These are phyloP conservation scores for Lasioglossum vierecki DNA, from an alignment of 2,888 invertebrate genomes.

Conservation along the genomic window DNA sequence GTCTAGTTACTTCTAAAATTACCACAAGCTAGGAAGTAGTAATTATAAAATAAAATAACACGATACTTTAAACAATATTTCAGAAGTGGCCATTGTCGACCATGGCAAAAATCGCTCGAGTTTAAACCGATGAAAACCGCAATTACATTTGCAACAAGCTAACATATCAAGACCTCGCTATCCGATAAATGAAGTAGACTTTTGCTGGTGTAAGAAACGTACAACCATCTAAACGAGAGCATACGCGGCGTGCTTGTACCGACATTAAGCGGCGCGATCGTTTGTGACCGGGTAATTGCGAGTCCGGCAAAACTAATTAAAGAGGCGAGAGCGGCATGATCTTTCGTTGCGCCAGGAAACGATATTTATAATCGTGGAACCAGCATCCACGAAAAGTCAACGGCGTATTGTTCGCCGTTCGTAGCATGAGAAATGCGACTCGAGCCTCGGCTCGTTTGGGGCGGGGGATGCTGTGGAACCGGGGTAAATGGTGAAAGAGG, in stretches of 20 bases:
- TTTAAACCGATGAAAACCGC: too few relatives aligned
- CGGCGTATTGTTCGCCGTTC: conserved; percentile 38
- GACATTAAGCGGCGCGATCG: conserved; percentile 8
- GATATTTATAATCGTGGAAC: conserved; percentile 44
- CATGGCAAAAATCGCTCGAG: too few relatives aligned
- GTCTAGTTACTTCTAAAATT: neutral
- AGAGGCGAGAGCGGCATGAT: conserved; percentile 36
- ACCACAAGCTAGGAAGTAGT: neutral
- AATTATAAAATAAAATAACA: neutral
- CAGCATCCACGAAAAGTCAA: conserved; percentile 52
- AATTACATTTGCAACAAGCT: too few relatives aligned
- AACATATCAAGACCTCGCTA: neutral
- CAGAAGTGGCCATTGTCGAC: neutral
- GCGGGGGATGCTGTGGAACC: conserved; percentile 28
- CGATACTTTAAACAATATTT: neutral
- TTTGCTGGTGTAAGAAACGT: neutral
- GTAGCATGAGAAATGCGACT: conserved; percentile 39
- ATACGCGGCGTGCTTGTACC: neutral
- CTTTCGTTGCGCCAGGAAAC: conserved; percentile 49
- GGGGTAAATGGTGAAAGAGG: conserved; percentile 23
- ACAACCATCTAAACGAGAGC: neutral
- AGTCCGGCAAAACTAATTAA: conserved; percentile 56
- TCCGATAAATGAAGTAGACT: neutral
- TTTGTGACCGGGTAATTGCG: conserved; percentile 42
- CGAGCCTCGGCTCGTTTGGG: neutral